A percentile compares a stretch with the other conserved stretches of the same genome.
Conservation (phyloP, 2,113 vertebrate genomes). For the Neolamprologus hecqui region DNA sequence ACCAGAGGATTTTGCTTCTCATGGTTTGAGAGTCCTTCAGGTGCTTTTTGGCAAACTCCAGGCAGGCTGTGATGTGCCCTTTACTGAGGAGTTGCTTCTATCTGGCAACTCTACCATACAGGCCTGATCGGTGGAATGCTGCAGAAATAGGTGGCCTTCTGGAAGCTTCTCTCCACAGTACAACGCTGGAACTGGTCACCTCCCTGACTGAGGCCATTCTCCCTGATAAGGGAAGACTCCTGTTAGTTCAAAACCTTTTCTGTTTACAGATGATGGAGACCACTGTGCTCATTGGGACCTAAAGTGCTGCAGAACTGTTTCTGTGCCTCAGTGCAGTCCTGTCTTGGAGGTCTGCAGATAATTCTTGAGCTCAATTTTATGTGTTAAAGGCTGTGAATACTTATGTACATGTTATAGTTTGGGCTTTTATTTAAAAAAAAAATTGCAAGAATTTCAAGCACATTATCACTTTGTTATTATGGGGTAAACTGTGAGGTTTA, state of each 20-base stretch:
- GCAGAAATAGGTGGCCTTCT: background rate
- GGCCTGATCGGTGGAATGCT: background rate
- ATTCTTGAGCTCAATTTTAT: background rate
- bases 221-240: background rate
- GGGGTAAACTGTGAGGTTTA: background rate
- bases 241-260: fast-evolving
- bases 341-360: background rate
- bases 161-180: background rate
- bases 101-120: background rate
- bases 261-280: background rate
- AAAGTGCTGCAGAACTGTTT: background rate
- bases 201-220: background rate
- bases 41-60: background rate
- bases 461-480: background rate
- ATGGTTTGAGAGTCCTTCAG: background rate
- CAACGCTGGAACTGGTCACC: background rate
- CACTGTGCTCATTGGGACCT: background rate
- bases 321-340: background rate
- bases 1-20: background rate
- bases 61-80: background rate
- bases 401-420: background rate
- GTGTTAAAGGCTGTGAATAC: background rate
- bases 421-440: background rate
- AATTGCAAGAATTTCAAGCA: background rate
- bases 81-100: background rate